Conservation (phyloP, 2,888 invertebrate genomes). For the Sinelater perroti region DNA sequence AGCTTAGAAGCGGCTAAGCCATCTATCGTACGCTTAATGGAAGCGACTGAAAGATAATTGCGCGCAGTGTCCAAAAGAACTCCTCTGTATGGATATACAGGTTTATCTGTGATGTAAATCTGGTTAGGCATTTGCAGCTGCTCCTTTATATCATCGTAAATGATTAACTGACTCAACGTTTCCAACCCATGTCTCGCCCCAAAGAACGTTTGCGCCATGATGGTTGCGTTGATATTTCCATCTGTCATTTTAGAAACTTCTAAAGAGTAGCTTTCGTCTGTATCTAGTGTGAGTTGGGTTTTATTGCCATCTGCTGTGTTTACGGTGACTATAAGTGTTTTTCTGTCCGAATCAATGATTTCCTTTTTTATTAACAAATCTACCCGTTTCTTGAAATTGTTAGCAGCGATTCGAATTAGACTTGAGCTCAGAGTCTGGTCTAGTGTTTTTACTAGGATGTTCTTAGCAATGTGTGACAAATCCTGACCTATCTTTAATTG, state of each 20-base stretch:
- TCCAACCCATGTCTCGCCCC: slow-evolving; percentile 75
- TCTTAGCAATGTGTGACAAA: slow-evolving; percentile 64
- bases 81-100: slow-evolving; percentile 88
- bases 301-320: slow-evolving; percentile 47
- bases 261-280: slow-evolving; percentile 69
- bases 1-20: slow-evolving; percentile 91
- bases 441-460: slow-evolving; percentile 57
- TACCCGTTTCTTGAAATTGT: slow-evolving; percentile 48
- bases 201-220: slow-evolving; percentile 70
- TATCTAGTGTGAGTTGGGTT: slow-evolving; percentile 61
- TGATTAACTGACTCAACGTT: slow-evolving; percentile 72
- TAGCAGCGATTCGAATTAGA: slow-evolving; percentile 49
- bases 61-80: slow-evolving; percentile 89
- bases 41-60: slow-evolving; percentile 79
- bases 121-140: slow-evolving; percentile 71
- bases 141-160: slow-evolving; percentile 71
- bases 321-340: slow-evolving; percentile 57
- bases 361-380: slow-evolving; percentile 40
- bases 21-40: slow-evolving; percentile 80
- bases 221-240: slow-evolving; percentile 64
- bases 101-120: slow-evolving; percentile 75
- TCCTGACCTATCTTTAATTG: slow-evolving; percentile 64
- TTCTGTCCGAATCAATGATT: slow-evolving; percentile 56
- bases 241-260: slow-evolving; percentile 59
- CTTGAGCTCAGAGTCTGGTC: slow-evolving; percentile 48